These are phyloP conservation scores for Portunus trituberculatus DNA, from an alignment of 1,140 invertebrate species.

Conservation along the genomic window DNA sequence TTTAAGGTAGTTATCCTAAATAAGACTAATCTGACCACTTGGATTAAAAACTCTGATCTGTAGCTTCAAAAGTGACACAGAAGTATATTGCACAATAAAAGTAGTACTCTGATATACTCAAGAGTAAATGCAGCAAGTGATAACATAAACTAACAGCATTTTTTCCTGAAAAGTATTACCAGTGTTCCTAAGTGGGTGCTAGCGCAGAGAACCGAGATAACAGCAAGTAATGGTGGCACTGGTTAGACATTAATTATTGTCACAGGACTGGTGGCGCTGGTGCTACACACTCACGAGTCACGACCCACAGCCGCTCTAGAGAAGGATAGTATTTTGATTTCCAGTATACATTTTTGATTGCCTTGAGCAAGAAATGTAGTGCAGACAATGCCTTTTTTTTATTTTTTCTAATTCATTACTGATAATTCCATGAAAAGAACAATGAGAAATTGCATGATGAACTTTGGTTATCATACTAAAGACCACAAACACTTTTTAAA, in stretches of 20 bases:
- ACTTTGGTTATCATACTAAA: not conserved
- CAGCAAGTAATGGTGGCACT: not conserved
- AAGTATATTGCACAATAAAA: too few species aligned
- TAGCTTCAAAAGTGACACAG: not conserved
- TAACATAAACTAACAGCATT: not conserved
- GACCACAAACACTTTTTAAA: not conserved
- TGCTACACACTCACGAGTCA: not conserved
- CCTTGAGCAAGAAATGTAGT: not conserved
- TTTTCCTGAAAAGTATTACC: not conserved
- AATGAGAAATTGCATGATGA: not conserved
- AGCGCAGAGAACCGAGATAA: not conserved
- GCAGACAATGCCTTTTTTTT: not conserved
- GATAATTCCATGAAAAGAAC: not conserved
- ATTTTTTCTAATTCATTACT: not conserved
- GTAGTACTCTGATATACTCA: too few species aligned
- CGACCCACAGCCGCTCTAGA: not conserved
- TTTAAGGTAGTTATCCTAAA: not conserved
- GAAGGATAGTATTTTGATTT: not conserved
- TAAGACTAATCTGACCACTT: not conserved
- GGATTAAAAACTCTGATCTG: not conserved
- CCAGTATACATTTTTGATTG: conserved; percentile 1
- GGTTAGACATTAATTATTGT: not conserved
- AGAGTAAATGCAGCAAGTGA: too few species aligned
- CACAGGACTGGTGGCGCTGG: not conserved
- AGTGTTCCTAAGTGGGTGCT: not conserved